phyloP scores from a whole-genome alignment of 1,140 invertebrate species.

The Microvelia longipes region DNA sequence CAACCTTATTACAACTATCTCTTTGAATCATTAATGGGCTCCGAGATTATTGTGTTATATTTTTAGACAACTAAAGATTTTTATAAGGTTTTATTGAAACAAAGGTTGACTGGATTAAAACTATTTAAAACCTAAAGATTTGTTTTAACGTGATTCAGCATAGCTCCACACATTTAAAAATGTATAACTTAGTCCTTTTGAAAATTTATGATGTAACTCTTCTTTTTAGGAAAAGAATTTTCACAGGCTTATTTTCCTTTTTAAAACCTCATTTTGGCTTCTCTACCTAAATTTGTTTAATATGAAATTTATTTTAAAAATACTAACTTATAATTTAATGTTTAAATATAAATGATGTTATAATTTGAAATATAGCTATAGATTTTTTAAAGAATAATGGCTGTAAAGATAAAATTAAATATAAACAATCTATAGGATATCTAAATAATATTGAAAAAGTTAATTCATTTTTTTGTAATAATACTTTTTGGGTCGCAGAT shows the following conservation, averaged over 20 bases:
- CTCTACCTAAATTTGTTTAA: not conserved
- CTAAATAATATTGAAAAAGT: not conserved
- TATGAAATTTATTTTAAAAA: not conserved
- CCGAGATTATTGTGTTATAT: too few species aligned
- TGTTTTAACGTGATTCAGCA: too few species aligned
- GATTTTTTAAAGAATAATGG: not conserved
- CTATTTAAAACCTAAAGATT: too few species aligned
- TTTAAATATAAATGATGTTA: not conserved
- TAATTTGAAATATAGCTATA: not conserved
- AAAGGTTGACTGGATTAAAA: too few species aligned
- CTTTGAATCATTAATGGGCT: too few species aligned
- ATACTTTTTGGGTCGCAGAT: not conserved
- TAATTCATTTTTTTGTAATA: not conserved
- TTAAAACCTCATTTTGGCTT: not conserved
- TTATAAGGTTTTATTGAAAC: too few species aligned
- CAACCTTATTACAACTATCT: too few species aligned
- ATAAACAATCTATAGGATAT: not conserved
- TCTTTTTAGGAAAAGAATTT: too few species aligned
- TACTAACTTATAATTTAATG: not conserved
- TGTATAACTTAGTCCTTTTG: too few species aligned
- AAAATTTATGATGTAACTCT: too few species aligned
- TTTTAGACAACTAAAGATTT: too few species aligned
- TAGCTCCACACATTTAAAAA: too few species aligned
- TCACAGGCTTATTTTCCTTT: not conserved
- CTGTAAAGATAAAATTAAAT: not conserved